These are phyloP conservation scores for Grantiella picta DNA, from an alignment of 2,113 vertebrate genomes.

Conservation along the genomic window DNA sequence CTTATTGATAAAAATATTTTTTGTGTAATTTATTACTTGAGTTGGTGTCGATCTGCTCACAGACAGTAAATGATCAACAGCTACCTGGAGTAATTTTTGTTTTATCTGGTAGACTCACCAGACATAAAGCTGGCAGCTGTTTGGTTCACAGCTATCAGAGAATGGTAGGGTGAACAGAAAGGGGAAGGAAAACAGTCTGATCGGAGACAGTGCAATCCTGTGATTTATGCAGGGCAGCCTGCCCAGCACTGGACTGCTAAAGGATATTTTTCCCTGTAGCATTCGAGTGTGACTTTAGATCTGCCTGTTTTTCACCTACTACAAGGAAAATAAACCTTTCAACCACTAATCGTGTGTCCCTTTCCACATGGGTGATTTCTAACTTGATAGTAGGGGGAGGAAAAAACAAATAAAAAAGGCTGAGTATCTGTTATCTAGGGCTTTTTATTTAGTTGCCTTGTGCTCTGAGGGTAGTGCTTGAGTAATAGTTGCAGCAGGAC, in stretches of 20 bases:
- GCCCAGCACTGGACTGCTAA: not conserved
- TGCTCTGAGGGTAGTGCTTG: not conserved
- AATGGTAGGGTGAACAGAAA: not conserved
- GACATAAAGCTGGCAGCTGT: not conserved
- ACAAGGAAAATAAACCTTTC: not conserved
- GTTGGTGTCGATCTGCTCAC: not conserved
- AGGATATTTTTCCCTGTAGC: not conserved
- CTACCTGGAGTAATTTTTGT: not conserved
- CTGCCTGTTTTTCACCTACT: not conserved
- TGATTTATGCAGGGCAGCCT: constrained; percentile 50
- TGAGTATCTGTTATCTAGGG: not conserved
- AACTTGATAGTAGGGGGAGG: not conserved
- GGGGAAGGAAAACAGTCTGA: not conserved
- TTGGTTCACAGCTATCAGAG: not conserved
- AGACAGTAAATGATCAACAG: not conserved
- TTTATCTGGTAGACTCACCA: not conserved
- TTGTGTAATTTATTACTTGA: not conserved
- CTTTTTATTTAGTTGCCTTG: not conserved
- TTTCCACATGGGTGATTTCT: not conserved
- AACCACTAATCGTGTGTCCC: not conserved
- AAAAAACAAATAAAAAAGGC: not conserved
- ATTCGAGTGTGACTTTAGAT: not conserved
- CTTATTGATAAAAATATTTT: not conserved
- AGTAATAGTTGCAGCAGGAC: not conserved
- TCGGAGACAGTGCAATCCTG: not conserved